Percentiles rank a stretch among this genome's conserved stretches.
phyloP scores from a whole-genome alignment of 2,113 vertebrate genomes.

The Junco hyemalis region DNA sequence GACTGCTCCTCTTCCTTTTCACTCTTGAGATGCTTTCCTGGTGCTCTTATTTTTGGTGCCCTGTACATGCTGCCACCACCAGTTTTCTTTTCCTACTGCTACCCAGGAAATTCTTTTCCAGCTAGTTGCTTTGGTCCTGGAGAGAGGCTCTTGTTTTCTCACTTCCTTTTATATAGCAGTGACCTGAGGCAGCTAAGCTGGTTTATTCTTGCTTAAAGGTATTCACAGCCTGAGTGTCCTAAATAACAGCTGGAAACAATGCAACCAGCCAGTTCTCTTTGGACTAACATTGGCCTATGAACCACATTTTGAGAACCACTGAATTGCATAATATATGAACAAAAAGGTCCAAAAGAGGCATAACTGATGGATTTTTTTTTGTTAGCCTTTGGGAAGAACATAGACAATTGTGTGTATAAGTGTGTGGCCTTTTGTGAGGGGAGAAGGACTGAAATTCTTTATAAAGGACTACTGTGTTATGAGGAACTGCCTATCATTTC shows the following conservation, averaged over 20 bases:
- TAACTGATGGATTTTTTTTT: constrained; percentile 29
- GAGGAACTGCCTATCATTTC: neutral
- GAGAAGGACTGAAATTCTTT: neutral
- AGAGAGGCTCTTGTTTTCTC: constrained; percentile 65
- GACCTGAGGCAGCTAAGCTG: constrained; percentile 62
- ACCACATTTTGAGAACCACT: constrained; percentile 57
- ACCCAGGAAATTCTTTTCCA: constrained; percentile 64
- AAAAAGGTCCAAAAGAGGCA: constrained; percentile 57
- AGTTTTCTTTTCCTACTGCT: constrained; percentile 51
- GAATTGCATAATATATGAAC: constrained; percentile 61
- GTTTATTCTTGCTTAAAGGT: constrained; percentile 64
- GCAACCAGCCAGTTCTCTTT: constrained; percentile 60
- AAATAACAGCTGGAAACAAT: constrained; percentile 71
- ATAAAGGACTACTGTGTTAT: neutral
- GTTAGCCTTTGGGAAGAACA: constrained; percentile 17
- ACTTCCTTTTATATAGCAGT: constrained; percentile 56
- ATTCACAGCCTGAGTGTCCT: constrained; percentile 65
- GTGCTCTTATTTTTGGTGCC: constrained; percentile 45
- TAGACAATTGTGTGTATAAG: constrained; percentile 4
- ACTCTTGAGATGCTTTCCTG: constrained; percentile 35
- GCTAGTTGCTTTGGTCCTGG: constrained; percentile 59
- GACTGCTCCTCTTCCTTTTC: constrained; percentile 12
- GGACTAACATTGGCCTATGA: constrained; percentile 53
- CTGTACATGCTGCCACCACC: constrained; percentile 38
- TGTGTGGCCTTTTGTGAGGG: neutral